Evolutionary conservation across 2,113 vertebrate species (phyloP).

Genomic region (Hiodon tergisus): DNA sequence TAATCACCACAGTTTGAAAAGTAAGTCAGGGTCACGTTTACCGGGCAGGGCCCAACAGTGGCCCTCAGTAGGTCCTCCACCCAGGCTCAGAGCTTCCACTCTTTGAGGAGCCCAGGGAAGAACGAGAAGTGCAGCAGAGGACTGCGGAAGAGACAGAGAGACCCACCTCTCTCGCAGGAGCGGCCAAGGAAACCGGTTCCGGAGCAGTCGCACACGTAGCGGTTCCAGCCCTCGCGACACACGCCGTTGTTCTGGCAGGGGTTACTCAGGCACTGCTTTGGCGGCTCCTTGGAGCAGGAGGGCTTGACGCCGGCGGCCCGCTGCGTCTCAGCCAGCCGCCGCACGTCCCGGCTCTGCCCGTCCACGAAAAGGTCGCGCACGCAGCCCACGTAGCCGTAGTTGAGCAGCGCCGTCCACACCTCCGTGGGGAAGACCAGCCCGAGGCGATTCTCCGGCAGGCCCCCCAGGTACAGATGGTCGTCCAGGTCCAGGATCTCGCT

Average conservation of each 20-base stretch:
- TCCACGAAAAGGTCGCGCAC: slow-evolving; percentile 96
- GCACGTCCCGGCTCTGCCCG: slow-evolving; percentile 96
- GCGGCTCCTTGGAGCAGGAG: slow-evolving; percentile 87
- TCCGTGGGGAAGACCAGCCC: slow-evolving; percentile 95
- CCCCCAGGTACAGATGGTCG: slow-evolving; percentile 90
- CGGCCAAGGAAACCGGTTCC: slow-evolving; percentile 93
- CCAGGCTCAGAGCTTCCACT: too few species aligned
- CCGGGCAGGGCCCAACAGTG: too few species aligned
- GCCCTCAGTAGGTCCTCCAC: too few species aligned
- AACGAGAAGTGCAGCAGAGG: not conserved
- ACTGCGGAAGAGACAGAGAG: not conserved
- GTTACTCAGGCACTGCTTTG: slow-evolving; percentile 96
- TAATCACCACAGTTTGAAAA: too few species aligned
- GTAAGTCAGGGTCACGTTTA: too few species aligned
- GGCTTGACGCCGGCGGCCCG: slow-evolving; percentile 94
- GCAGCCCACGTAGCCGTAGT: slow-evolving; percentile 97
- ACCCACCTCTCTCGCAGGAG: slow-evolving; percentile 91
- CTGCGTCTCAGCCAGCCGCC: slow-evolving; percentile 90
- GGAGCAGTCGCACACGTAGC: slow-evolving; percentile 96
- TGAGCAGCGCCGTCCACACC: slow-evolving; percentile 96
- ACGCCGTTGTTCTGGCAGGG: slow-evolving; percentile 95
- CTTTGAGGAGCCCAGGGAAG: not conserved
- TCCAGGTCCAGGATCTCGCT: slow-evolving; percentile 97
- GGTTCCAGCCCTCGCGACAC: slow-evolving; percentile 97
- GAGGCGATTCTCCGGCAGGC: slow-evolving; percentile 89